Base-by-base conservation (phyloP, 2,113 vertebrate genomes). In the Vulpes vulpes region DNA sequence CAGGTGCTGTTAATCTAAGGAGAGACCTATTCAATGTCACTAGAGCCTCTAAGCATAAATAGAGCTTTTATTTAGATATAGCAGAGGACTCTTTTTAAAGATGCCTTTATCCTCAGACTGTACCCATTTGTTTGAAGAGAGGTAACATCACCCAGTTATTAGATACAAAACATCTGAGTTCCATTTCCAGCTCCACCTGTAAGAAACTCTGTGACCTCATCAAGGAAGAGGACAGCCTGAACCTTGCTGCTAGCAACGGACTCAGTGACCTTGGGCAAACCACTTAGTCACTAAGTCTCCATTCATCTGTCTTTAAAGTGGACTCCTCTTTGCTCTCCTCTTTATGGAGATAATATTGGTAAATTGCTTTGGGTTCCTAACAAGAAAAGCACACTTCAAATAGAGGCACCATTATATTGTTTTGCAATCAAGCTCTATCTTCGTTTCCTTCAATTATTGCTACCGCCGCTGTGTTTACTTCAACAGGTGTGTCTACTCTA, bases 371-470 rank as follows among this genome's bases (percentile, higher is more conserved):
- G 71, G 71, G 85, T 65, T 65, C 32, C 53, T 35, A 23, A 86
- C 89, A 87, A 95, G 96, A 89, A 92, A 96, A 93, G n/a, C 53
- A 74, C 22, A 73, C 65, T 95, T 97, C 89, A 94, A 76, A 74
- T 73, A 74, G 51, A 88, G 88, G 69, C 62, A 53, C n/a, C 38
- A 97, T 90, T 95, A 91, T 12, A 87, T 76, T 92, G 87, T 92
- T 92, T 88, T 67, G 73, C 55, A 95, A 82, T 94, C 83, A 51
- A 27, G 49, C 14, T 96, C 0, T 57, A 22, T 78, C 67, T 97
- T 83, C 38, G 32, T 83, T 49, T 89, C 69, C 65, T 93, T 95
- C 92, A 89, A 88, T 95, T 80, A 95, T 74, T 60, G 20, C 71
- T 91, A 89, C 82, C 55, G 51, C 82, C 88, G 35, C 32, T 71